These are phyloP conservation scores for Diglossa cyanea DNA, from an alignment of 2,797 vertebrate genomes.

Conservation along the genomic window DNA sequence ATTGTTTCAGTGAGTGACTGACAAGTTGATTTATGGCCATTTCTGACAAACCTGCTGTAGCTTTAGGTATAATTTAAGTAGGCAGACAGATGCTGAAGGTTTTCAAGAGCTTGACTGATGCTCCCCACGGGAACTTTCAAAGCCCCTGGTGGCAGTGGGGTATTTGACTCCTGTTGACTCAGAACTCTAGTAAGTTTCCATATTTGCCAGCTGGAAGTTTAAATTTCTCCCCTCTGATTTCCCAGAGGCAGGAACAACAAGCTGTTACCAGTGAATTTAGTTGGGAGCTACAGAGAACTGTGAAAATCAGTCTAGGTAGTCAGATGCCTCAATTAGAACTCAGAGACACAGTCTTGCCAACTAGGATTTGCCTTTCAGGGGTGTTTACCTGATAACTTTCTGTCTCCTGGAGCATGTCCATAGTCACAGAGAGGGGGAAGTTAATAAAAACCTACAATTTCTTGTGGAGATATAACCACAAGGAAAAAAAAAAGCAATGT, in stretches of 20 bases:
- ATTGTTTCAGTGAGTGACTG: neutral
- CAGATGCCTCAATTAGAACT: neutral
- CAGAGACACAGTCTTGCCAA: neutral
- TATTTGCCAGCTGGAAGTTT: neutral
- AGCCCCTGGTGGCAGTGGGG: fast-evolving
- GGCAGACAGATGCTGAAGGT: neutral
- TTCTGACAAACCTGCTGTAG: neutral
- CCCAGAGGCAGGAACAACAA: neutral
- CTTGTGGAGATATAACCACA: neutral
- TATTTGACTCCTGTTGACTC: neutral
- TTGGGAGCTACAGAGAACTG: neutral
- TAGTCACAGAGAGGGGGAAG: neutral
- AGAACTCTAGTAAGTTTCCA: neutral
- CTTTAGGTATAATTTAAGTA: neutral
- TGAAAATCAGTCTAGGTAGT: neutral
- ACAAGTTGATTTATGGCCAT: neutral
- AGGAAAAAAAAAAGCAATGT: neutral
- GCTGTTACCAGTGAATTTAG: neutral
- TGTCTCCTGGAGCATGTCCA: neutral
- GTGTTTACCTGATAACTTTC: neutral
- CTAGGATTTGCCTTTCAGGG: neutral
- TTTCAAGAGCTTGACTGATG: neutral
- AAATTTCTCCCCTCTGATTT: neutral
- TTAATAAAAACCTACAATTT: neutral
- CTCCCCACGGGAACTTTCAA: neutral